Evolutionary conservation across 1,140 invertebrate species (phyloP).

Genomic region (Gerris buenoi): DNA sequence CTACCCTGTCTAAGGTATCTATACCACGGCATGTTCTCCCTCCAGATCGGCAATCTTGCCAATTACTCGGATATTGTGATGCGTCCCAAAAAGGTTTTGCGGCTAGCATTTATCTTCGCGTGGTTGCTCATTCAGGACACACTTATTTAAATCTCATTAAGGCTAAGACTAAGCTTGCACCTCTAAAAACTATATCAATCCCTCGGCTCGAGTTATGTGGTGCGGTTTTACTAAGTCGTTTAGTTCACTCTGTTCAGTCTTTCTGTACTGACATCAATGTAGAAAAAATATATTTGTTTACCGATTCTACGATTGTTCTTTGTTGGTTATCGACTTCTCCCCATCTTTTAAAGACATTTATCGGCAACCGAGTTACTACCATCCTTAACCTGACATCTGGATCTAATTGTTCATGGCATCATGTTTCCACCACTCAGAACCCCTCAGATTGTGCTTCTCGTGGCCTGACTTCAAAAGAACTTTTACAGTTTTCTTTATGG

Average conservation of each 20-base stretch:
- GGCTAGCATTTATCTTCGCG: constrained; percentile 20
- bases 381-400: constrained; percentile 17
- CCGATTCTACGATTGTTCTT: constrained; percentile 2
- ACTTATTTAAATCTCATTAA: constrained; percentile 18
- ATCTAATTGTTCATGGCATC: constrained; percentile 10
- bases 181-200: constrained; percentile 28
- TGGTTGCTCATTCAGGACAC: background rate
- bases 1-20: background rate
- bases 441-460: constrained; percentile 18
- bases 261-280: background rate
- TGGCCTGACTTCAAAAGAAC: constrained; percentile 6
- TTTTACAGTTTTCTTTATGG: constrained; percentile 12
- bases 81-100: constrained; percentile 23
- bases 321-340: constrained; percentile 20
- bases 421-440: constrained; percentile 14
- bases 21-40: constrained; percentile 5
- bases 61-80: constrained; percentile 27
- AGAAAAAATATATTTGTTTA: constrained; percentile 11
- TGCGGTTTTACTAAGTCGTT: constrained; percentile 24
- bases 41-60: background rate
- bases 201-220: constrained; percentile 31
- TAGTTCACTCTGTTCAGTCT: constrained; percentile 7
- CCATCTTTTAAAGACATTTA: constrained; percentile 23
- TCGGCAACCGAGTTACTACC: constrained; percentile 25
- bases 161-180: constrained; percentile 29